Base-by-base conservation (phyloP, 2,113 vertebrate species). In the Collichthys lucidus region DNA sequence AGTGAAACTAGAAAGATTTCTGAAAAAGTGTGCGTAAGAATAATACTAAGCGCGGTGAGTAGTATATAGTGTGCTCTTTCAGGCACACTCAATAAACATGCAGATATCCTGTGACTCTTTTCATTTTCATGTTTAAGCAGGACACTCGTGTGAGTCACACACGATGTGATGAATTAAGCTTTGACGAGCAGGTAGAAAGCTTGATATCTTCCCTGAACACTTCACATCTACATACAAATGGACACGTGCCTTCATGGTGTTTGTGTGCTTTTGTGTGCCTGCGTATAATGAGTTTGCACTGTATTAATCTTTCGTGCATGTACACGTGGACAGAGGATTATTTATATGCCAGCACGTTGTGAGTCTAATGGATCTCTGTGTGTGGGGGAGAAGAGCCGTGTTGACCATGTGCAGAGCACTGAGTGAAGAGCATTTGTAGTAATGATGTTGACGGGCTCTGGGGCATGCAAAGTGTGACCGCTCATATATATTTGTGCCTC, bases 31-130 rank as follows among this genome's bases (percentile, higher is more conserved):
- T 29, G 29, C 29, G 0, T 29, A 4, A 29, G 26, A 26, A 26
- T 26, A 29, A 29, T 29, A 29, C 3, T 29, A 29, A 29, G 4
- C 29, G 4, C 29, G 29, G 29, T 29, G 29, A 29, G 4, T 29
- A 29, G 29, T 29, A 29, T 29, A 29, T 29, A 29, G 29, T 29
- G 29, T 29, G 29, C 29, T 29, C 4, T 29, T 29, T 1, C 29
- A 29, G 29, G 29, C 29, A 29, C 29, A 29, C 29, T 29, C 29
- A 29, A 29, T 85, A 89, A 83, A 89, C 35, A 64, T 47, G 67
- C 57, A 63, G 29, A 81, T 57, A 60, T 47, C 71, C 47, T 68
- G 69, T 26, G 76, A 65, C 24, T 78, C 20, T 24, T 49, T 31
- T 79, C 31, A 42, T 24, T 79, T 40, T n/a, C 12, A 15, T 26